Evolutionary conservation across 2,113 vertebrate genomes (phyloP).

Genomic region (Scomber japonicus): DNA sequence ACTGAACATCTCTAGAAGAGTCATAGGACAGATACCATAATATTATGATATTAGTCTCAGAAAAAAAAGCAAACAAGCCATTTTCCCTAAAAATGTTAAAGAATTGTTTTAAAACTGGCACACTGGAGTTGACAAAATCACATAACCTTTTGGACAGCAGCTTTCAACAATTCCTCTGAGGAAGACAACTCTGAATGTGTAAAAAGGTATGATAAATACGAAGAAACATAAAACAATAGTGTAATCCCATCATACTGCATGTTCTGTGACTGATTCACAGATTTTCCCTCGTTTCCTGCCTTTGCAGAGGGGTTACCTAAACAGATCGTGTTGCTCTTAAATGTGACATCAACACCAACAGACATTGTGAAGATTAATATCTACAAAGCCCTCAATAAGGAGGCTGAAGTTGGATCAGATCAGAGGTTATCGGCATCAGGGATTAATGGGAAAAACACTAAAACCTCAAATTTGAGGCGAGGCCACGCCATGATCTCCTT

Average conservation of each 20-base stretch:
- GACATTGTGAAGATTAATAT: constrained; percentile 44
- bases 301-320: constrained; percentile 7
- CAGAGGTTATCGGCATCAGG: constrained; percentile 48
- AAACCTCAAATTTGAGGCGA: constrained; percentile 58
- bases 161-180: not conserved
- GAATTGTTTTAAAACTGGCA: not conserved
- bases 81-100: not conserved
- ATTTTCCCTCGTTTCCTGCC: not conserved
- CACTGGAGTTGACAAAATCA: not conserved
- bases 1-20: too few relatives aligned
- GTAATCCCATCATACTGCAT: not conserved
- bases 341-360: constrained; percentile 20
- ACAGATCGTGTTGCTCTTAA: constrained; percentile 25
- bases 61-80: not conserved
- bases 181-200: not conserved
- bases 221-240: not conserved
- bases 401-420: constrained; percentile 33
- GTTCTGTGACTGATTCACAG: not conserved
- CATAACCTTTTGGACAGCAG: not conserved
- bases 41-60: not conserved
- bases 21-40: not conserved
- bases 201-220: not conserved
- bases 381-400: constrained; percentile 32
- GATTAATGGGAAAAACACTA: constrained; percentile 64
- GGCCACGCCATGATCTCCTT: constrained; percentile 33